Evolutionary conservation across 1,140 invertebrate species (phyloP), one percentile per base, ranked within the genome.

Genomic region (Heliconius hermathena): DNA sequence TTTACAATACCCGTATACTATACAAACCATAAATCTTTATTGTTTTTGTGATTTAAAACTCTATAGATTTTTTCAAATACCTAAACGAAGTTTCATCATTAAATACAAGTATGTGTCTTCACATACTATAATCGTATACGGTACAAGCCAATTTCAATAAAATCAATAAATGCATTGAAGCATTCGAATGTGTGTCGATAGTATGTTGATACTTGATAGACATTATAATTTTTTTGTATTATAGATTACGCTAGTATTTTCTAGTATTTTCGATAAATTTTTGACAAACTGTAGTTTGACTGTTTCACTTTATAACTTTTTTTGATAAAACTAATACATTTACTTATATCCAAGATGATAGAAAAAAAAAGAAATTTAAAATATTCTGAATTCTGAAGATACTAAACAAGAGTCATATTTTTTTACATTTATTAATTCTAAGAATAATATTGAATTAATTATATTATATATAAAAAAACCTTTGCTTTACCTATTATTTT

Each of bases 301-400:
- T 76, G 13, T 75, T 60, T 46, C 41, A 38, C 13, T 76, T 76
- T 76, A 76, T 71, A 49, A 33, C 49, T 13, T 76, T 41, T 49
- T 11, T 9, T 22, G 74, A 49, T 60, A 76, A 76, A 9, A 57
- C 9, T 11, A 2, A 22, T 3, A 46, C 41, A 33, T 26, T 66
- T 16, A 29, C 18, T 20, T 29, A 11, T 20, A 22, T 9, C 26
- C 3, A 66, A 66, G 60, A 26, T 66, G 11, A n/a, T 60, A 22
- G 54, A n/a, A 57, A 57, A 57, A 57, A n/a, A n/a, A n/a, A n/a
- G n/a, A n/a, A n/a, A n/a, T n/a, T n/a, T n/a, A n/a, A n/a, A n/a
- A n/a, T n/a, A n/a, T n/a, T 52, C 18, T 20, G 49, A 5, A 6
- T 20, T 20, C 5, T 52, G 4, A 8, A 18, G 5, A 52, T 5